Base-by-base conservation (phyloP, 1,140 invertebrate genomes). In the Heliothis subflexa region DNA sequence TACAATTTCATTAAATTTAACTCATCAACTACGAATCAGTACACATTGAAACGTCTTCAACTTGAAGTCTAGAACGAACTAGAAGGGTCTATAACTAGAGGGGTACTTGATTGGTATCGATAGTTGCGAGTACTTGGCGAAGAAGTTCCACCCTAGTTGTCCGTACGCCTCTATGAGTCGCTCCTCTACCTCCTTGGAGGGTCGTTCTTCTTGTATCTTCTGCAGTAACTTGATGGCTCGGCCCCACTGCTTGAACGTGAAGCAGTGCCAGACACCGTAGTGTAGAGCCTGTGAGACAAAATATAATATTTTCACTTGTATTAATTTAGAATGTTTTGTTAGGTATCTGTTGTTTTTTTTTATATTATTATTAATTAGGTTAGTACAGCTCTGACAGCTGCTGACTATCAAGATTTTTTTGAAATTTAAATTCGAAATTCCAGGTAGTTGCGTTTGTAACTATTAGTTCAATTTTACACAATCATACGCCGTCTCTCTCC, bases 241-340 rank as follows among this genome's bases (percentile, higher is more conserved):
- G 0, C 98, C 98, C 93, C 97, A 97, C 70, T 98, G 97, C 81
- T 96, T 95, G 84, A 97, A 94, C 7, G 97, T 95, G 83, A 97
- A 96, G 14, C 97, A 96, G 90, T 99, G 97, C 96, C 97, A 98
- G 45, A 98, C 94, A 5, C 96, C 95, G 86, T 99, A 97, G 82
- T 96, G 95, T 40, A 87, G 55, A 40, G 73, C 82, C 81, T 84
- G 78, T 11, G 50, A 14, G 12, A 11, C 7, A 28, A 10, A 54
- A 25, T 1, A 25, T 25, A 25, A 25, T 25, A 25, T 25, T 25
- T 25, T 25, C 2, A 25, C 21, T 25, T 25, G 21, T 25, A 25
- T 25, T 25, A 25, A 0, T 25, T 25, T 25, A 25, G 21, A 25
- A 25, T 25, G 21, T 25, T 25, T 25, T 25, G 0, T 1, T 0